phyloP scores from a whole-genome alignment of 2,797 vertebrate species.

The Bradypodion pumilum region DNA sequence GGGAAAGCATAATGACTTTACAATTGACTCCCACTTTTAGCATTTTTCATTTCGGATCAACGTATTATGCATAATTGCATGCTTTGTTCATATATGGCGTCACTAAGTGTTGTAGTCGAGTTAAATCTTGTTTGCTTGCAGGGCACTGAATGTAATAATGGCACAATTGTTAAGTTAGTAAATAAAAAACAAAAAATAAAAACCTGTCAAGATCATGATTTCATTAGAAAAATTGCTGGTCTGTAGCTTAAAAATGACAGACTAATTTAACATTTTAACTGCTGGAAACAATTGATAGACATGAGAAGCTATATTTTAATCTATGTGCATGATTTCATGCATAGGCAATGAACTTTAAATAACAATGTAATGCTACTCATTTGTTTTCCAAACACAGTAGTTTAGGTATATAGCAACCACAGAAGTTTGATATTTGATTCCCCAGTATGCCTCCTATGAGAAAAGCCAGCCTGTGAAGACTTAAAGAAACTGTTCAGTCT shows the following conservation, averaged over 20 bases:
- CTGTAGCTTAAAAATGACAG: conserved; percentile 46
- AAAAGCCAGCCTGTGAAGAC: too few relatives aligned
- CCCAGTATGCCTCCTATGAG: too few relatives aligned
- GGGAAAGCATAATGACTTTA: conserved; percentile 70
- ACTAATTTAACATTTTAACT: conserved; percentile 33
- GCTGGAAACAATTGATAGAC: conserved; percentile 27
- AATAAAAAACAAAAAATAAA: conserved; percentile 61
- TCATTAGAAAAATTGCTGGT: conserved; percentile 30
- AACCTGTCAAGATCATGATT: conserved; percentile 53
- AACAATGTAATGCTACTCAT: too few relatives aligned
- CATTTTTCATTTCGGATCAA: conserved; percentile 68
- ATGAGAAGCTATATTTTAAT: conserved; percentile 4
- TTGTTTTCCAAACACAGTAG: too few relatives aligned
- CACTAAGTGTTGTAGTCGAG: conserved; percentile 54
- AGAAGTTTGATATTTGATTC: too few relatives aligned
- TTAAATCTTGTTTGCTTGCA: conserved; percentile 68
- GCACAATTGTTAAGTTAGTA: conserved; percentile 62
- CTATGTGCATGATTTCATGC: conserved; percentile 6
- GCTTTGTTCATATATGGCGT: conserved; percentile 54
- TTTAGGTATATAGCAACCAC: too few relatives aligned
- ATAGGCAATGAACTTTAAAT: conserved; percentile 17
- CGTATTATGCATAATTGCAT: conserved; percentile 68
- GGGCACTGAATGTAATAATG: conserved; percentile 61
- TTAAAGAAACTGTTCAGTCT: too few relatives aligned
- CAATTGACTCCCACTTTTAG: conserved; percentile 74